Conservation (phyloP, 2,113 vertebrate genomes). For the Poicephalus meyeri region DNA sequence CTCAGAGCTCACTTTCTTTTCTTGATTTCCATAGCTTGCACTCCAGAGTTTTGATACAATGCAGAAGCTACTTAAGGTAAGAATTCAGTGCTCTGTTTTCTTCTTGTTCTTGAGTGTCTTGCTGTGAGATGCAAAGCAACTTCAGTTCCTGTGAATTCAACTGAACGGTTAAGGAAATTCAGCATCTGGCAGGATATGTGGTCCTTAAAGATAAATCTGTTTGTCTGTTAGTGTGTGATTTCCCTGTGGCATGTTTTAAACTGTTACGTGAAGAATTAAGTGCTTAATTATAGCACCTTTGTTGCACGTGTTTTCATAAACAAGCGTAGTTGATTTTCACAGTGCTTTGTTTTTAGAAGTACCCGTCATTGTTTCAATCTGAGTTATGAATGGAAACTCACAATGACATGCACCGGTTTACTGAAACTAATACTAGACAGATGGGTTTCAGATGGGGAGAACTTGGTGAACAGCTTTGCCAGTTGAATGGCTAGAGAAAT, state of each 20-base stretch:
- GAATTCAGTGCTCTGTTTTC: background rate
- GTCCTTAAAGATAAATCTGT: constrained; percentile 11
- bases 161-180: background rate
- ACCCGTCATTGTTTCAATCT: background rate
- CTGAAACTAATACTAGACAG: constrained; percentile 27
- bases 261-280: constrained; percentile 4
- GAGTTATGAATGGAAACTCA: constrained; percentile 12
- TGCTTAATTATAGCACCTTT: constrained; percentile 18
- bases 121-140: background rate
- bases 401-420: background rate
- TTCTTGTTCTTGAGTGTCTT: background rate
- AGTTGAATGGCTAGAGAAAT: constrained; percentile 30
- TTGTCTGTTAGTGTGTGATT: background rate
- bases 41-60: constrained; percentile 90
- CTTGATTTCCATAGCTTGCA: constrained; percentile 80
- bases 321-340: background rate
- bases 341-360: background rate
- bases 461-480: constrained; percentile 6
- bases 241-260: constrained; percentile 14
- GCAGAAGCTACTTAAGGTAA: constrained; percentile 92
- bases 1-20: background rate
- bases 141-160: background rate
- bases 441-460: constrained; percentile 34
- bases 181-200: background rate
- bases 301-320: background rate